A percentile compares a stretch with the other conserved stretches of the same genome.
These are phyloP conservation scores for Hippocampus kuda DNA, from an alignment of 2,797 vertebrate genomes.

Conservation along the genomic window DNA sequence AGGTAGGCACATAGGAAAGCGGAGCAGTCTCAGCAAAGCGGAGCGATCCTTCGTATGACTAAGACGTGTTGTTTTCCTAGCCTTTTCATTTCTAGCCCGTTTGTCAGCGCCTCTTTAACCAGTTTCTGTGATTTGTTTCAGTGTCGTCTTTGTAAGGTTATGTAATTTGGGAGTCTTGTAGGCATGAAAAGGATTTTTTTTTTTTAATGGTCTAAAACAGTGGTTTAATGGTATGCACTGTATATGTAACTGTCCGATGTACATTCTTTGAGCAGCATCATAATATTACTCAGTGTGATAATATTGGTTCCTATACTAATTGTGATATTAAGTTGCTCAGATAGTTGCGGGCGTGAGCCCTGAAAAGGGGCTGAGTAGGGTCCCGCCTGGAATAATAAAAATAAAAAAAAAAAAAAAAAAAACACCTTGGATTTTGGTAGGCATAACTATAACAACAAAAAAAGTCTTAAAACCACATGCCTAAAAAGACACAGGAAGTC, in stretches of 20 bases:
- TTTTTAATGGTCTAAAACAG: not conserved
- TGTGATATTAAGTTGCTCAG: not conserved
- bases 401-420: not conserved
- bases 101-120: slow-evolving; percentile 10
- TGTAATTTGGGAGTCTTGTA: not conserved
- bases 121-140: not conserved
- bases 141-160: not conserved
- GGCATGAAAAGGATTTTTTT: not conserved
- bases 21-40: slow-evolving; percentile 15
- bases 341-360: not conserved
- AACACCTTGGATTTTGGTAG: not conserved
- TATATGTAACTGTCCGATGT: not conserved
- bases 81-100: slow-evolving; percentile 30
- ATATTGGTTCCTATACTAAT: not conserved
- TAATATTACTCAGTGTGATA: not conserved
- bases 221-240: not conserved
- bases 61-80: slow-evolving; percentile 35
- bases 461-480: not conserved
- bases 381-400: not conserved
- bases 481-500: not conserved
- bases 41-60: slow-evolving; percentile 34
- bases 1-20: slow-evolving; percentile 20
- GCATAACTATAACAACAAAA: not conserved
- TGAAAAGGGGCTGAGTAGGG: too few species aligned
- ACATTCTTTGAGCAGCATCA: not conserved